Evolutionary conservation across 35 echinoderm and acorn worm species (phyloP), one percentile per base, ranked within the genome.

Genomic region (Holothuria glaberrima): DNA sequence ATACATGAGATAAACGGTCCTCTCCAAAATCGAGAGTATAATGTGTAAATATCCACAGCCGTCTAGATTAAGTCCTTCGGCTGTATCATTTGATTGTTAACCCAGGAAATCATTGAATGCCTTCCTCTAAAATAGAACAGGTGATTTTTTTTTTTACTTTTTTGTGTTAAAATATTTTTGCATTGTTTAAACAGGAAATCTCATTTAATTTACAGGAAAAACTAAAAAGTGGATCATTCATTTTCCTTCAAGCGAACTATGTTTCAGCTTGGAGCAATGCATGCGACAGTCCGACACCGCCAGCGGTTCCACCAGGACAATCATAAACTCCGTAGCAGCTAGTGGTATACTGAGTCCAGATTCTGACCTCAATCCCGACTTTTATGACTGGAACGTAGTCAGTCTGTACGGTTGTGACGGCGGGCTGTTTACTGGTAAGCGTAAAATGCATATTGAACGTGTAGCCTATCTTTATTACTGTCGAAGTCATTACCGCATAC

Each of bases 351-450:
- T 95, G 6, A 92, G 90, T 26, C 27, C 59, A 16, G 65, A 95
- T 68, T 69, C 73, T 0, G 50, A 71, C 7, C 57, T 92, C 34
- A 95, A 95, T 71, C 94, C 94, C 1, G 94, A 95, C 58, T 95
- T 95, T 66, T 86, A 89, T 56, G 61, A 92, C 56, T 95, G 94
- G 94, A 91, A 95, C 52, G 65, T 89, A 20, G 94, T 72, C 9
- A 62, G 64, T 6, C 25, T 95, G 5, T 71, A 91, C 59, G 71
- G 86, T 75, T 95, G 94, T 44, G 94, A 95, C 34, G 94, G 94
- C 14, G 90, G 90, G 21, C 91, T 90, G 4, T 95, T 89, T 92
- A 68, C 94, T 41, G 85, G 94, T 95, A 82, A 32, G 89, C 9
- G 12, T 30, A n/a, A n/a, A n/a, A n/a, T n/a, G n/a, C n/a, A n/a